Evolutionary conservation across 2,797 vertebrate genomes (phyloP), one percentile per base, ranked within the genome.

Genomic region (Pristis pectinata): DNA sequence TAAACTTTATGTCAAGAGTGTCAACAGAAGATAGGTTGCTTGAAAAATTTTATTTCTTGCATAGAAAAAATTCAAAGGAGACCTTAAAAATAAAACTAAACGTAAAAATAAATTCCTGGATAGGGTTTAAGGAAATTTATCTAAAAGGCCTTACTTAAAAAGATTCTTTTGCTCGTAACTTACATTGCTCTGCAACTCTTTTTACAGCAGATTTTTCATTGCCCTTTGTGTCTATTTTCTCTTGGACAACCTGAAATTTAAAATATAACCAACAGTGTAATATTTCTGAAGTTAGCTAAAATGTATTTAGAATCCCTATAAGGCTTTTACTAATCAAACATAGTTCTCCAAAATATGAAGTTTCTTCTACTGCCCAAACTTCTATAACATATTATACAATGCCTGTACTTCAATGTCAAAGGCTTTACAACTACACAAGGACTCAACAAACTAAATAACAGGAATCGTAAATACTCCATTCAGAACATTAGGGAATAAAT

Each of bases 151-250:
- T 80, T 72, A 72, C 11, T 7, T 49, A 8, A 49, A 83, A 83
- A 24, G 34, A 85, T 5, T 74, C 72, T 85, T 49, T 7, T 85
- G 44, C 80, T 59, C n/a, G 17, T 61, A 89, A 89, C 85, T 89
- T 89, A 89, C 85, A 22, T 37, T n/a, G 15, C 5, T 37, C 56
- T n/a, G 56, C 85, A 8, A 89, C 34, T 61, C 56, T n/a, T 37
- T 89, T 89, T 89, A 89, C 56, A 89, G 56, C 85, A 89, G 85
- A n/a, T 89, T 89, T 89, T n/a, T 89, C 85, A 89, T 22, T 89
- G 34, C 15, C 1, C 85, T 89, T 64, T 37, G 85, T 8, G 19
- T 2, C 56, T 37, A 9, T 89, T 64, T 89, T 89, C 34, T 37
- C 56, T 7, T n/a, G 13, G 85, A 89, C 56, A 89, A 89, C 34